These are phyloP conservation scores for Dryadula phaetusa DNA, from an alignment of 2,888 invertebrate genomes.

Conservation along the genomic window DNA sequence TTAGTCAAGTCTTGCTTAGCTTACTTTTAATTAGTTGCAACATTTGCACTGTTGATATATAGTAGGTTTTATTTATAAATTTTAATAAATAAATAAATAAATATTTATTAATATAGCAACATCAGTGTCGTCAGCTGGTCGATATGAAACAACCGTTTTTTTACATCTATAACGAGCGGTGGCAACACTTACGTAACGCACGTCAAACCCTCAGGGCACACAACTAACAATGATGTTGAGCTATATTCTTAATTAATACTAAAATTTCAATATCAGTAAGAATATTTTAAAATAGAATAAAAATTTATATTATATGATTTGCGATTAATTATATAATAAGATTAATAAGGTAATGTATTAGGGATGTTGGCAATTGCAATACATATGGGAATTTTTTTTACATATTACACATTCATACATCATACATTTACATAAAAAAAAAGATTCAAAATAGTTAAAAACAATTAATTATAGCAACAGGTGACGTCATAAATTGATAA, in stretches of 20 bases:
- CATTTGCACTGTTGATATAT: background rate
- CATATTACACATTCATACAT: no score
- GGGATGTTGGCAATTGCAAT: background rate
- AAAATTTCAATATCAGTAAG: constrained; percentile 16
- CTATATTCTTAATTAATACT: background rate
- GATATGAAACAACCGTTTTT: constrained; percentile 57
- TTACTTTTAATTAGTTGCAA: background rate
- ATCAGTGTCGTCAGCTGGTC: constrained; percentile 27
- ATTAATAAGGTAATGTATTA: constrained; percentile 6
- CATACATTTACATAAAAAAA: no score
- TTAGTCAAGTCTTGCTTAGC: background rate
- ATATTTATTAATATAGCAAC: background rate
- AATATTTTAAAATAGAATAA: constrained; percentile 10
- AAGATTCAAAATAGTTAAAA: no score
- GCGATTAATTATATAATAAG: constrained; percentile 14
- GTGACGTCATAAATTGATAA: no score
- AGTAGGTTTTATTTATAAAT: no score
- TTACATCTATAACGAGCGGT: constrained; percentile 45
- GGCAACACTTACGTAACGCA: constrained; percentile 39
- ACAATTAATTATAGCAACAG: no score
- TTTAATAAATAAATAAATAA: background rate
- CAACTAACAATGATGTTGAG: constrained; percentile 15
- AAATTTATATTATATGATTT: background rate
- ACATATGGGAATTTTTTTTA: no score
- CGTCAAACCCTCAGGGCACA: constrained; percentile 28